Base-by-base conservation (phyloP, 2,888 invertebrate species). In the Sepiola atlantica region DNA sequence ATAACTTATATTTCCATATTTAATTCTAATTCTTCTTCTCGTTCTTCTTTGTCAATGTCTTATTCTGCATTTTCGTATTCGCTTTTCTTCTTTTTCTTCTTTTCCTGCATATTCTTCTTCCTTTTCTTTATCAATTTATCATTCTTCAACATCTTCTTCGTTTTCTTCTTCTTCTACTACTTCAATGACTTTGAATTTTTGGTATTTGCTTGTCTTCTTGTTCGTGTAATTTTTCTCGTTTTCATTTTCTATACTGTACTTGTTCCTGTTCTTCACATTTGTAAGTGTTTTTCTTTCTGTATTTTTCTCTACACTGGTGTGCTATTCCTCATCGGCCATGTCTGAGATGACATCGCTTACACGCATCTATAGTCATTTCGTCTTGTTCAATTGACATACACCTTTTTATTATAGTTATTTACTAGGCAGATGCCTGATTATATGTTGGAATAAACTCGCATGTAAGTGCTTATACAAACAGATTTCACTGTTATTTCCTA, bases 61-160 rank as follows among this genome's bases (percentile, higher is more conserved):
- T 0, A 12, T 61, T n/a, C 16, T 3, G 0, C 18, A 0, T 0
- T 18, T 4, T 77, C 12, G 10, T 77, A 10, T 0, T 77, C n/a
- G 10, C n/a, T n/a, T 2, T 77, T 24, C 0, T 61, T 61, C 0
- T 1, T n/a, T 77, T 77, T 24, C 61, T 61, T 24, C 61, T 61
- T 61, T 21, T 61, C 0, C 61, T 61, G 21, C 8, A 24, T 24
- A 10, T 21, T 24, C 61, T 61, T n/a, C n/a, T n/a, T 77, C 8
- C n/a, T n/a, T n/a, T n/a, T n/a, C 77, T 1, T 0, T n/a, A n/a
- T 77, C 8, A 16, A 0, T 1, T 28, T 10, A 12, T n/a, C 10
- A 12, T n/a, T 16, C 8, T n/a, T 12, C 21, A 21, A 21, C 21
- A 24, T 24, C 61, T 21, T 24, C 24, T 21, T 61, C 24, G 20